Percentiles rank a stretch among this genome's conserved stretches.
phyloP scores from a whole-genome alignment of 2,888 invertebrate species.

The Hypomecis punctinalis region DNA sequence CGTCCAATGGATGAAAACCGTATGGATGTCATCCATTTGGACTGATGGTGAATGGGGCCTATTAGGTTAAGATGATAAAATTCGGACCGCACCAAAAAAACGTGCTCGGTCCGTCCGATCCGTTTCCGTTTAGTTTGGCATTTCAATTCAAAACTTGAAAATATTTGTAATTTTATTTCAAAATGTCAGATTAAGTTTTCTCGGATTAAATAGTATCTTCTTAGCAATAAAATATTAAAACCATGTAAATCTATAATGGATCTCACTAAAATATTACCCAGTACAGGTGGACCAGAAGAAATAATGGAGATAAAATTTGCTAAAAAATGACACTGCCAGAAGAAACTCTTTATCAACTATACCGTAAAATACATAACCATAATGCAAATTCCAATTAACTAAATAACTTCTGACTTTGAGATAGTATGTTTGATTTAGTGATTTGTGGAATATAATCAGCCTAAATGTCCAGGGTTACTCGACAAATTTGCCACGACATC shows the following conservation, averaged over 20 bases:
- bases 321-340: slow-evolving; percentile 25
- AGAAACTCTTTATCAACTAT: slow-evolving; percentile 17
- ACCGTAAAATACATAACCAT: slow-evolving; percentile 23
- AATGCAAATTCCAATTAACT: slow-evolving; percentile 12
- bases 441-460: neutral
- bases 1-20: too few species aligned
- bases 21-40: too few species aligned
- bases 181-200: neutral
- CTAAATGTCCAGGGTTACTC: slow-evolving; percentile 63
- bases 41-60: too few species aligned
- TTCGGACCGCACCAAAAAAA: too few species aligned
- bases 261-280: too few species aligned
- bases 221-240: neutral
- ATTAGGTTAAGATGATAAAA: too few species aligned
- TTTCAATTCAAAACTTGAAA: too few species aligned
- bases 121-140: too few species aligned
- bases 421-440: too few species aligned
- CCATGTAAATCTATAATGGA: too few species aligned
- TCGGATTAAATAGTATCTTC: too few species aligned
- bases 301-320: slow-evolving; percentile 2
- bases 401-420: neutral
- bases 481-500: slow-evolving; percentile 64
- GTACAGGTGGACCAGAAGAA: neutral
- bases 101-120: too few species aligned
- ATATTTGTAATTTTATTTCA: neutral